phyloP scores from a whole-genome alignment of 2,888 invertebrate genomes.

The Gari tellinella region DNA sequence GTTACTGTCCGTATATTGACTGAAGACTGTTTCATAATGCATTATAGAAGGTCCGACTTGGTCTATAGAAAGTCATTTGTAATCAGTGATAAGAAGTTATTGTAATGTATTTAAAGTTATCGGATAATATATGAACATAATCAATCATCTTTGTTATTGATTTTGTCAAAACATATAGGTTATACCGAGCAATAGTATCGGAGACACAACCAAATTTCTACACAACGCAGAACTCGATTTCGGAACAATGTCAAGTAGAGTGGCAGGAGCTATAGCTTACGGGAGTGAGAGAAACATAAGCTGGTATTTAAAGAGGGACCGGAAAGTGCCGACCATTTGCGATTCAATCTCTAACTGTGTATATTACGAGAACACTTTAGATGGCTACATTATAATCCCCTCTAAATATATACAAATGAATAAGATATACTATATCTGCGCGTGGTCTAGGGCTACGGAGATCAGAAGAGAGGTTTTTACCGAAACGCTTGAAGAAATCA shows the following conservation, averaged over 20 bases:
- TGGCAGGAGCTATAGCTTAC: conserved; percentile 23
- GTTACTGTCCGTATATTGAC: too few relatives aligned
- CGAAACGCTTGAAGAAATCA: conserved; percentile 30
- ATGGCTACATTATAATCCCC: conserved; percentile 20
- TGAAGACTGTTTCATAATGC: too few relatives aligned
- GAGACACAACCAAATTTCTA: conserved; percentile 7
- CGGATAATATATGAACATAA: too few relatives aligned
- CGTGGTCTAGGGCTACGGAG: conserved; percentile 10
- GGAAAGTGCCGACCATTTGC: conserved; percentile 17
- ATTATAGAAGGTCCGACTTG: too few relatives aligned
- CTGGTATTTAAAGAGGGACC: conserved; percentile 40
- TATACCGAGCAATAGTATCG: conserved; percentile 32
- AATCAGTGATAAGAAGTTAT: too few relatives aligned
- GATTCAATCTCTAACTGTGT: conserved; percentile 12
- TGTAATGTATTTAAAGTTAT: too few relatives aligned
- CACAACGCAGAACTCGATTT: conserved; percentile 40
- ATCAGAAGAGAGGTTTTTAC: conserved; percentile 11
- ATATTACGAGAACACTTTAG: background rate
- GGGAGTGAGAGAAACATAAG: conserved; percentile 26
- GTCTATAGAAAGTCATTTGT: too few relatives aligned
- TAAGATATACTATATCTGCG: conserved; percentile 33
- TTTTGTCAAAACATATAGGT: conserved; percentile 13
- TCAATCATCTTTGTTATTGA: too few relatives aligned
- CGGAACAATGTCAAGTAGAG: conserved; percentile 14
- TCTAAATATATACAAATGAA: background rate